Percentiles rank a stretch among this genome's conserved stretches.
These are phyloP conservation scores for Cebidichthys violaceus DNA, from an alignment of 2,113 vertebrate species.

Conservation along the genomic window DNA sequence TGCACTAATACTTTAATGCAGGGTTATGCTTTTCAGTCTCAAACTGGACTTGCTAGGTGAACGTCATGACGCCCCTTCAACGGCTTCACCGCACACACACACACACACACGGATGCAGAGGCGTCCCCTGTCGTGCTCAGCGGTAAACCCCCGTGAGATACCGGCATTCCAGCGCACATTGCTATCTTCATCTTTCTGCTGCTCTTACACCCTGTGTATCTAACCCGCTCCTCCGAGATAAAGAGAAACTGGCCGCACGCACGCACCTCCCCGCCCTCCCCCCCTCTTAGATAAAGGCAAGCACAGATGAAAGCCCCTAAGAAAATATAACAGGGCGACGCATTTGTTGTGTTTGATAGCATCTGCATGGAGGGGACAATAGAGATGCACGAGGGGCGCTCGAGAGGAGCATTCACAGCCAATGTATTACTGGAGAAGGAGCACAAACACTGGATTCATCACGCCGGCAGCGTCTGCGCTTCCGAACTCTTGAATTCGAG, in stretches of 20 bases:
- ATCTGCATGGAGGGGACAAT: conserved; percentile 71
- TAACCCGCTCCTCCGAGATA: conserved; percentile 60
- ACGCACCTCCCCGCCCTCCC: conserved; percentile 53
- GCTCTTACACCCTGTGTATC: conserved; percentile 62
- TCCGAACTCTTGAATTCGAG: conserved; percentile 13
- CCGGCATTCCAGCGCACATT: conserved; percentile 44
- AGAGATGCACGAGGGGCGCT: conserved; percentile 61
- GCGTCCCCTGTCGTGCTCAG: conserved; percentile 3
- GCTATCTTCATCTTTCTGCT: conserved; percentile 64
- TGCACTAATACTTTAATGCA: conserved; percentile 1
- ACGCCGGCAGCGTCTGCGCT: not conserved
- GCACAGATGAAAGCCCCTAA: conserved; percentile 77
- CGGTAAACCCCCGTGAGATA: conserved; percentile 39
- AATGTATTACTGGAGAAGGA: conserved; percentile 62
- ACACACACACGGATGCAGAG: conserved; percentile 14
- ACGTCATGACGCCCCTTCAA: not conserved
- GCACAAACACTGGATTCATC: conserved; percentile 63
- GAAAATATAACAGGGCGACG: conserved; percentile 73
- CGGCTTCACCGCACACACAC: conserved; percentile 13
- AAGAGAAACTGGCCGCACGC: conserved; percentile 50
- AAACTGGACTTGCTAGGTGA: conserved; percentile 7
- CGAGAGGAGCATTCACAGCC: conserved; percentile 59
- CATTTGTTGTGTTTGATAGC: conserved; percentile 81
- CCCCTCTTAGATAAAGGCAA: conserved; percentile 74
- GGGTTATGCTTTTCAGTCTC: not conserved